Evolutionary conservation across 2,888 invertebrate species (phyloP).

Genomic region (Limnephilus lunatus): DNA sequence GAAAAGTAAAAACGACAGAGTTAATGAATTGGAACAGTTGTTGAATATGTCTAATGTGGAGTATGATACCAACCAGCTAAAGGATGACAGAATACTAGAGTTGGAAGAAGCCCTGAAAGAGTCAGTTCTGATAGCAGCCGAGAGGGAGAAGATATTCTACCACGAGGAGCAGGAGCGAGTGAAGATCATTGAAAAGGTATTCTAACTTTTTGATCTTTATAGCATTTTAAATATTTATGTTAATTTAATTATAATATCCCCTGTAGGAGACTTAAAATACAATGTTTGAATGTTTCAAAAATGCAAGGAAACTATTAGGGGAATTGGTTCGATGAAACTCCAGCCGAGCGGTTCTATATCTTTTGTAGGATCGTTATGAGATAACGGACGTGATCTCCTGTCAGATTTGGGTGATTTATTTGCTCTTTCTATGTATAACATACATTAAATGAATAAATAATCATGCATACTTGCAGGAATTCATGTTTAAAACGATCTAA

Average conservation of each 20-base stretch:
- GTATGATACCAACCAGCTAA: slow-evolving; percentile 75
- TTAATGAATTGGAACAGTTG: slow-evolving; percentile 87
- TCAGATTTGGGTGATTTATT: too few relatives aligned
- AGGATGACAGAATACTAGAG: slow-evolving; percentile 81
- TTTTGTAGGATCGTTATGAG: too few relatives aligned
- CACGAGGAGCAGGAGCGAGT: slow-evolving; percentile 81
- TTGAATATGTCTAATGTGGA: slow-evolving; percentile 69
- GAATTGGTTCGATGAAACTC: neutral
- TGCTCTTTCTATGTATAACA: too few relatives aligned
- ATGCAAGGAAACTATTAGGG: neutral
- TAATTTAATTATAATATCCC: too few relatives aligned
- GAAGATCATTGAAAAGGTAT: slow-evolving; percentile 82
- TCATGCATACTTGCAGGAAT: too few relatives aligned
- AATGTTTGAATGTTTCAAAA: too few relatives aligned
- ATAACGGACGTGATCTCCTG: too few relatives aligned
- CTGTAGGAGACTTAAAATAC: too few relatives aligned
- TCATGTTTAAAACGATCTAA: too few relatives aligned
- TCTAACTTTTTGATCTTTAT: slow-evolving; percentile 43
- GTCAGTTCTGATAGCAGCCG: slow-evolving; percentile 85
- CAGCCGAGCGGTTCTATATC: too few relatives aligned
- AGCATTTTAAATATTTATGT: too few relatives aligned
- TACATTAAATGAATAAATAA: too few relatives aligned
- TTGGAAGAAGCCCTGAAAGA: slow-evolving; percentile 90
- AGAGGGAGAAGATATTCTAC: slow-evolving; percentile 81
- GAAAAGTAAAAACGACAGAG: slow-evolving; percentile 81